Evolutionary conservation across 2,888 invertebrate species (phyloP).

Genomic region (Aethes cnicana): DNA sequence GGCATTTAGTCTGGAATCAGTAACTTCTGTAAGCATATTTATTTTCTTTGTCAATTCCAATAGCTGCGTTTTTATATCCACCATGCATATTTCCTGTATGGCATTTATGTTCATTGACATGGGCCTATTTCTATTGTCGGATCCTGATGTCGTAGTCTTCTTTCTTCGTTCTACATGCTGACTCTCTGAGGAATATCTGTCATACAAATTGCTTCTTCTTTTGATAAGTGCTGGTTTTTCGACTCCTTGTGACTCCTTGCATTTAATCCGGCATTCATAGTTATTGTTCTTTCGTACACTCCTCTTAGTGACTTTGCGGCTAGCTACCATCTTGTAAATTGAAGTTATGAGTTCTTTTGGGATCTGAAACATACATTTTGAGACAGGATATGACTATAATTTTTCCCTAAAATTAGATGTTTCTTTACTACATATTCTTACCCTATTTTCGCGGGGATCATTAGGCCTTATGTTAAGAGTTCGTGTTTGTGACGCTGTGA

Average conservation of each 20-base stretch:
- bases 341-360: conserved; percentile 89
- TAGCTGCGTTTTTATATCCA: conserved; percentile 71
- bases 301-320: conserved; percentile 83
- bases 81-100: conserved; percentile 77
- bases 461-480: conserved; percentile 90
- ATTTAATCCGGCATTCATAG: conserved; percentile 66
- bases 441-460: conserved; percentile 89
- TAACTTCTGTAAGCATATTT: conserved; percentile 62
- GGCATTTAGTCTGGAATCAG: conserved; percentile 53
- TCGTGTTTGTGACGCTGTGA: conserved; percentile 89
- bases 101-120: conserved; percentile 66
- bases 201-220: conserved; percentile 71
- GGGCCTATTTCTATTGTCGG: conserved; percentile 56
- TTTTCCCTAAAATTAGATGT: background rate
- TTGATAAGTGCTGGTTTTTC: conserved; percentile 59
- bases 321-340: conserved; percentile 88
- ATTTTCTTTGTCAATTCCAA: conserved; percentile 66
- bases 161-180: conserved; percentile 70
- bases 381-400: background rate
- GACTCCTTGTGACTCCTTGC: conserved; percentile 56
- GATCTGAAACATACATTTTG: conserved; percentile 61
- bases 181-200: conserved; percentile 68
- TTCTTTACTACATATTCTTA: conserved; percentile 41
- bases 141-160: conserved; percentile 56
- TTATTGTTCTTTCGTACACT: conserved; percentile 77